Evolutionary conservation across 2,797 vertebrate genomes (phyloP), one percentile per base, ranked within the genome.

Genomic region (Chaetodon trifasciatus): DNA sequence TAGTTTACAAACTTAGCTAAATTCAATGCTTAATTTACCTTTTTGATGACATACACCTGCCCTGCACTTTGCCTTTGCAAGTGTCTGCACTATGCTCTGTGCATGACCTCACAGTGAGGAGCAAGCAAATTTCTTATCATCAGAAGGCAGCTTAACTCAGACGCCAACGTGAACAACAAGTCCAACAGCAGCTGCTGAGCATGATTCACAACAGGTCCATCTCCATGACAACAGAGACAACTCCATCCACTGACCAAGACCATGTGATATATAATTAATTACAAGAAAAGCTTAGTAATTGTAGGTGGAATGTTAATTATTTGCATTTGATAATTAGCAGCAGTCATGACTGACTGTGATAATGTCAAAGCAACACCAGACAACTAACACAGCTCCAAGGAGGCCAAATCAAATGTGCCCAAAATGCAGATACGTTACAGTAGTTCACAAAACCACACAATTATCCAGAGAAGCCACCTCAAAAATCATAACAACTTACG

Each of bases 221-320:
- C 12, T 24, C 53, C 53, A 28, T 28, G 24, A 55, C 23, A 28
- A 28, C 4, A 1, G 24, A 32, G 13, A 56, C n/a, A 47, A 17
- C 46, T 56, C 24, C 23, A 24, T 56, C 13, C 23, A 28, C 52
- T 7, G 3, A n/a, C 16, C 2, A 47, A 47, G 46, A 19, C 5
- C 46, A 19, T 47, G 21, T 50, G 21, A n/a, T 3, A 50, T 32
- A 32, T 32, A 32, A 32, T 32, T 0, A 44, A 5, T 44, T 44
- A 44, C 8, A 9, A 44, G 13, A 4, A 44, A 44, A 44, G 42
- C 42, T 44, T 13, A 44, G 42, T 44, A 44, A 44, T 13, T 44
- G 42, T 44, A 44, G 3, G 42, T 44, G 42, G 42, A 44, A 70
- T 57, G 7, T 65, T 69, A 37, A 69, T 69, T 39, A 50, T 42